Evolutionary conservation across 2,888 invertebrate species (phyloP).

Genomic region (Aspidiotus rigidus): DNA sequence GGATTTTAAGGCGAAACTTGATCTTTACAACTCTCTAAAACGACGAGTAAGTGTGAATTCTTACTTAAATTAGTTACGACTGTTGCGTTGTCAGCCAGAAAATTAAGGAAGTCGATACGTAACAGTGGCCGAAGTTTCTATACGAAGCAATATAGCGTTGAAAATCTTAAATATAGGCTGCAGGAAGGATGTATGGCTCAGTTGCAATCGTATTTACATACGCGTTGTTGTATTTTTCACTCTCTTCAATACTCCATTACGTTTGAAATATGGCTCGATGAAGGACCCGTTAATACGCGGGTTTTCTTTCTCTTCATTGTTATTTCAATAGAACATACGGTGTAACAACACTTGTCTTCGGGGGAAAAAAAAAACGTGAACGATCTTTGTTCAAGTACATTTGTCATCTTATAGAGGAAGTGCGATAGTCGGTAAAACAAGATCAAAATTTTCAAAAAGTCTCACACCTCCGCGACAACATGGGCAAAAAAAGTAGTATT

Average conservation of each 20-base stretch:
- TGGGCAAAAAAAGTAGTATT: not conserved
- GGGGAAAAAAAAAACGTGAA: not conserved
- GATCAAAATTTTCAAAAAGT: not conserved
- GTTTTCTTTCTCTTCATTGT: constrained; percentile 13
- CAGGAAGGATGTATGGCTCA: constrained; percentile 29
- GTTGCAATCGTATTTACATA: constrained; percentile 6
- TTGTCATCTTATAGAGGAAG: constrained; percentile 11
- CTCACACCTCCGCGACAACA: not conserved
- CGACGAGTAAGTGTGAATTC: too few relatives aligned
- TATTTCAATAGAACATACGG: constrained; percentile 5
- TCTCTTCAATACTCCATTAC: not conserved
- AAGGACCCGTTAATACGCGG: not conserved
- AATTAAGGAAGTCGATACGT: constrained; percentile 16
- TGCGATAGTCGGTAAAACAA: not conserved
- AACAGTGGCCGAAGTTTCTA: constrained; percentile 10
- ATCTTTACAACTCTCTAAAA: too few relatives aligned
- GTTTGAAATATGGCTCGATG: not conserved
- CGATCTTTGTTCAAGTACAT: constrained; percentile 1
- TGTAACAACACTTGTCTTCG: not conserved
- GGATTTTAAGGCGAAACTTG: too few relatives aligned
- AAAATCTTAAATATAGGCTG: not conserved
- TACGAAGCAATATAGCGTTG: not conserved
- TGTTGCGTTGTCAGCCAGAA: constrained; percentile 9
- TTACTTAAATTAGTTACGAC: not conserved
- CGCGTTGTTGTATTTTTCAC: constrained; percentile 10